Percentiles rank a stretch among this genome's conserved stretches.
Evolutionary conservation across 30 jellyfish, hydroid and myxozoan genomes (phyloP).

Genomic region (Mastigias papua): DNA sequence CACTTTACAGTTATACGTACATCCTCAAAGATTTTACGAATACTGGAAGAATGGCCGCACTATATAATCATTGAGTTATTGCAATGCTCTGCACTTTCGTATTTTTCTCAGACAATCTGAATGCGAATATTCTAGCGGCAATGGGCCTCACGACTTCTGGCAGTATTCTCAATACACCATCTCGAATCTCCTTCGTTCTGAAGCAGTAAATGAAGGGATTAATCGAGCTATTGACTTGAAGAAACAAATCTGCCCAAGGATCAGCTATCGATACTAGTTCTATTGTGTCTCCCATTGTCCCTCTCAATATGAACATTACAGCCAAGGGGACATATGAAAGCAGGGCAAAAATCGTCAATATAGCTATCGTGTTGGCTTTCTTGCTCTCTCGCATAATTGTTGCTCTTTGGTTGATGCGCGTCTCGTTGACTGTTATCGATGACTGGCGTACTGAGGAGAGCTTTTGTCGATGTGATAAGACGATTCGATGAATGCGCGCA

Average conservation of each 20-base stretch:
- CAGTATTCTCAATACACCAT: slow-evolving; percentile 7
- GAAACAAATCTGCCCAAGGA: slow-evolving; percentile 65
- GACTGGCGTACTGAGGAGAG: slow-evolving; percentile 41
- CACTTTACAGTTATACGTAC: too few species aligned
- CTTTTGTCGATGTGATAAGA: slow-evolving; percentile 53
- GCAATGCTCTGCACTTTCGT: neutral
- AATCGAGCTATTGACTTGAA: slow-evolving; percentile 48
- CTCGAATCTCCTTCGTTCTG: slow-evolving; percentile 59
- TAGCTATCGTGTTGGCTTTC: slow-evolving; percentile 67
- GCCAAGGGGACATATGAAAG: slow-evolving; percentile 66
- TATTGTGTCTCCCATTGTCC: slow-evolving; percentile 62
- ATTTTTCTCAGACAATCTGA: neutral
- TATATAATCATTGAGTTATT: neutral
- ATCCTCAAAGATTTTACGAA: too few species aligned
- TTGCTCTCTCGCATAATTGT: slow-evolving; percentile 33
- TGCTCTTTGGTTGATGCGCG: slow-evolving; percentile 7
- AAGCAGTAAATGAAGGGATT: slow-evolving; percentile 68
- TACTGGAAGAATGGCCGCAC: too few species aligned
- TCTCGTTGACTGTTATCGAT: slow-evolving; percentile 5
- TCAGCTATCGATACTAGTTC: slow-evolving; percentile 59
- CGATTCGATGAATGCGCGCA: slow-evolving; percentile 32
- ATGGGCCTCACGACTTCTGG: slow-evolving; percentile 2
- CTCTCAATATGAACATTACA: slow-evolving; percentile 56
- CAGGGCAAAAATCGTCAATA: slow-evolving; percentile 32
- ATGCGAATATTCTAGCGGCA: neutral